These are phyloP conservation scores for Drosophila kohkoa DNA, from an alignment of 1,140 invertebrate genomes.

Conservation along the genomic window DNA sequence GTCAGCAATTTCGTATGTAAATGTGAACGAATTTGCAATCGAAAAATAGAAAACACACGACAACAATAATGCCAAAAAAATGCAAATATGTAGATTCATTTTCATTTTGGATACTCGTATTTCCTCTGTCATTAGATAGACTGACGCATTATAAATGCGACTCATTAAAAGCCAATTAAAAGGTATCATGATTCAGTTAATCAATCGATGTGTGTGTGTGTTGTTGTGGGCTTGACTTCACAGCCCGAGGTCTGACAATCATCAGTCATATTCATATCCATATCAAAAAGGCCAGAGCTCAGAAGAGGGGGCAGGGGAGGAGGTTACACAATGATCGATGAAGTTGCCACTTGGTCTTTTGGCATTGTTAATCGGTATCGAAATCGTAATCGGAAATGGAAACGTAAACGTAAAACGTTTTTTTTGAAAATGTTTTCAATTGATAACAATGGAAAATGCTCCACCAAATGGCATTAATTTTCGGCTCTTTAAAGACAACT, in stretches of 20 bases:
- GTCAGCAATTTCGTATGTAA: constrained; percentile 10
- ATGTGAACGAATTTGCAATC: constrained; percentile 8
- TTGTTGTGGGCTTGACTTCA: too few species aligned
- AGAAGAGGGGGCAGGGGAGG: background rate
- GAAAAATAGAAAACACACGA: background rate
- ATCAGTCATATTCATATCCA: constrained; percentile 52
- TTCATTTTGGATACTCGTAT: constrained; percentile 35
- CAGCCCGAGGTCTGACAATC: constrained; percentile 14
- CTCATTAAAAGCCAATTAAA: constrained; percentile 53
- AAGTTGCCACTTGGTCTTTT: constrained; percentile 69
- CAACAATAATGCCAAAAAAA: constrained; percentile 28
- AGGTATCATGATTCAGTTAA: constrained; percentile 15
- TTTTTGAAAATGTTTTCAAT: constrained; percentile 52
- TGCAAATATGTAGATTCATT: constrained; percentile 40
- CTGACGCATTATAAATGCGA: constrained; percentile 36
- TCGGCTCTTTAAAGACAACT: constrained; percentile 75
- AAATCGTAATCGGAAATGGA: constrained; percentile 51
- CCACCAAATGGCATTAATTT: constrained; percentile 75
- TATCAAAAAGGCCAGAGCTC: constrained; percentile 34
- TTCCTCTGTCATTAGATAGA: constrained; percentile 67
- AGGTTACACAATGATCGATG: constrained; percentile 67
- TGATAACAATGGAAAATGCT: constrained; percentile 73
- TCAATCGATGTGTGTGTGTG: background rate
- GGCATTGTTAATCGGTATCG: constrained; percentile 57
- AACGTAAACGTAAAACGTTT: constrained; percentile 31